Evolutionary conservation across 2,888 invertebrate species (phyloP).

Genomic region (Coenonympha glycerion): DNA sequence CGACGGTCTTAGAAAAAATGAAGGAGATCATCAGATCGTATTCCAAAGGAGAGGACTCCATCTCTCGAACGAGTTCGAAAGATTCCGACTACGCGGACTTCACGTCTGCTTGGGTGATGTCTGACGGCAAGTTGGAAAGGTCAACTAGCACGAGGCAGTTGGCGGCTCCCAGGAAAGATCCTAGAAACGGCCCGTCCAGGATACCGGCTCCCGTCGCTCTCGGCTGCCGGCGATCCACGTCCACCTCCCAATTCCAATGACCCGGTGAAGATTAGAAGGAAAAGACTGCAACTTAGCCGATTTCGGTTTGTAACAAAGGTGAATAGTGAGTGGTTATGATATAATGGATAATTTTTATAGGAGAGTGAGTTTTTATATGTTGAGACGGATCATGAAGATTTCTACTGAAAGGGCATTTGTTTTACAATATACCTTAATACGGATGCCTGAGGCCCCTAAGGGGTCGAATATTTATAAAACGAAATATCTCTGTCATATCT

Average conservation of each 20-base stretch:
- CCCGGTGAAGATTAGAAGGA: constrained; percentile 33
- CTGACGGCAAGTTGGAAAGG: constrained; percentile 79
- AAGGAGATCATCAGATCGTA: constrained; percentile 77
- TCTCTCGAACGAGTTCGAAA: constrained; percentile 70
- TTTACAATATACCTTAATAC: neutral
- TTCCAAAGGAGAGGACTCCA: constrained; percentile 64
- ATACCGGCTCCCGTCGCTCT: constrained; percentile 67
- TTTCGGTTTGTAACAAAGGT: constrained; percentile 26
- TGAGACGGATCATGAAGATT: neutral
- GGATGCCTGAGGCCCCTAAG: neutral
- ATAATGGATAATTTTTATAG: constrained; percentile 14
- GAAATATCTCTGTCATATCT: constrained; percentile 34
- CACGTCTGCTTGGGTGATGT: constrained; percentile 83
- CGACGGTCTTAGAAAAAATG: constrained; percentile 83
- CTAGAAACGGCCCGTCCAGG: constrained; percentile 58
- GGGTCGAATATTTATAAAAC: constrained; percentile 10
- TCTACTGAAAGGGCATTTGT: neutral
- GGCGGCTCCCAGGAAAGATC: constrained; percentile 66
- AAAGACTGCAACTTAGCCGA: constrained; percentile 31
- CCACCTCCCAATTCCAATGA: constrained; percentile 69
- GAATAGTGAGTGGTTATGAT: constrained; percentile 23
- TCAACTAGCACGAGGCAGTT: constrained; percentile 74
- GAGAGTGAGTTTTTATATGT: constrained; percentile 2
- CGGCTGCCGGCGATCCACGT: constrained; percentile 65
- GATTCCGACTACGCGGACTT: constrained; percentile 80